phyloP scores from a whole-genome alignment of 2,113 vertebrate species.

The Dolichotis patagonum region DNA sequence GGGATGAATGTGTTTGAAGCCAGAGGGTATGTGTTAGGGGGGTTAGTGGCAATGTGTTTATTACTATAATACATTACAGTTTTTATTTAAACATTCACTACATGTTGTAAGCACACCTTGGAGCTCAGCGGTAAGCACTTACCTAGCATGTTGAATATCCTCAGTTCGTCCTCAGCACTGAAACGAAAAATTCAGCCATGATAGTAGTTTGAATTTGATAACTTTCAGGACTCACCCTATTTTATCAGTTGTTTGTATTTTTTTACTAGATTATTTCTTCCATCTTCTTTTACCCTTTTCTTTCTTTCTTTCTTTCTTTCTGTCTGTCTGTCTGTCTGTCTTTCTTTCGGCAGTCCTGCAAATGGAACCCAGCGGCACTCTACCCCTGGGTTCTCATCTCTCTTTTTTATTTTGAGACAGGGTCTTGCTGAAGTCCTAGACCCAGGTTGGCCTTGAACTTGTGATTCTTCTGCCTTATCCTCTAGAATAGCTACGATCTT shows the following conservation, averaged over 20 bases:
- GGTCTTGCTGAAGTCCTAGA: neutral
- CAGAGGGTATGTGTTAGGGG: neutral
- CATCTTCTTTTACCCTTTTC: neutral
- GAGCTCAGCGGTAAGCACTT: neutral
- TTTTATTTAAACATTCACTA: neutral
- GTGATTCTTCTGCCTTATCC: neutral
- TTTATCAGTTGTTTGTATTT: neutral
- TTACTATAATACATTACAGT: neutral
- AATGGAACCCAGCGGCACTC: neutral
- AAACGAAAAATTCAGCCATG: neutral
- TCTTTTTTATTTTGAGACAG: neutral
- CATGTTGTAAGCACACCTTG: neutral
- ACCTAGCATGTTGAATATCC: neutral
- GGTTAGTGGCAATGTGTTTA: neutral
- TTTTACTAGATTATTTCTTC: conserved; percentile 33
- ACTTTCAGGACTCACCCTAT: neutral
- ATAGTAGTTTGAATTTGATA: neutral
- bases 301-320: neutral
- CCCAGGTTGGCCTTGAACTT: neutral
- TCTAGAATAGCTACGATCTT: neutral
- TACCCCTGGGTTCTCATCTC: neutral
- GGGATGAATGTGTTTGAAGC: neutral
- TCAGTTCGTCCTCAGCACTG: neutral
- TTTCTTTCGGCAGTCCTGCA: neutral
- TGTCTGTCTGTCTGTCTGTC: no score